A percentile compares a stretch with the other conserved stretches of the same genome.
These are phyloP conservation scores for Pelosia muscerda DNA, from an alignment of 2,888 invertebrate genomes.

Conservation along the genomic window DNA sequence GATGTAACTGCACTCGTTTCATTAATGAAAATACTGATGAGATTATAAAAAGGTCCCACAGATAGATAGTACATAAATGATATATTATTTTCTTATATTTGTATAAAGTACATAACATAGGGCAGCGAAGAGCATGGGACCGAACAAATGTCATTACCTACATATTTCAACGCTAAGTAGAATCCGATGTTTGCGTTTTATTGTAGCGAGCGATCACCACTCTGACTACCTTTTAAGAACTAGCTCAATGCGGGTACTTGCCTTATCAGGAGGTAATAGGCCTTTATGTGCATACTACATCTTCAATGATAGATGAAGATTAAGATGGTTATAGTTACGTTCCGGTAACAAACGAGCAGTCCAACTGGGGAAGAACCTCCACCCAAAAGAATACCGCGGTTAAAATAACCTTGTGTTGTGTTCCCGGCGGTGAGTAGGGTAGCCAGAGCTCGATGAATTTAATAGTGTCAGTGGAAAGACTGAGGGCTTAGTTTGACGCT, in stretches of 20 bases:
- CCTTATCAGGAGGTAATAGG: slow-evolving; percentile 63
- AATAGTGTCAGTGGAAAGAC: no score
- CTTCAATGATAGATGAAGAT: slow-evolving; percentile 47
- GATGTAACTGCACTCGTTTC: no score
- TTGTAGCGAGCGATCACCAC: slow-evolving; percentile 54
- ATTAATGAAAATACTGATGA: no score
- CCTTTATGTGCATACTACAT: slow-evolving; percentile 44
- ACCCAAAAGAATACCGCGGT: no score
- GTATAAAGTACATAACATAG: not conserved
- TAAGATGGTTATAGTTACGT: slow-evolving; percentile 22
- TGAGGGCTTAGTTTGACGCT: no score
- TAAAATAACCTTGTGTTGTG: no score
- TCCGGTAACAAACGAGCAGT: no score
- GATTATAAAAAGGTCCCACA: no score
- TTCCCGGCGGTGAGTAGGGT: no score
- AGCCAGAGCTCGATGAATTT: no score
- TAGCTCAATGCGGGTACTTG: slow-evolving; percentile 57
- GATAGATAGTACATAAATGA: not conserved
- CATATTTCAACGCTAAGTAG: slow-evolving; percentile 83
- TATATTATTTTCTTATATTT: not conserved
- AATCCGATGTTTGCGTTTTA: slow-evolving; percentile 73
- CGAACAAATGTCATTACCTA: slow-evolving; percentile 70
- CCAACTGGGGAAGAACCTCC: no score
- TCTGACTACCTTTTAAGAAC: slow-evolving; percentile 78
- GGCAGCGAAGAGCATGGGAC: slow-evolving; percentile 36